A percentile compares a stretch with the other conserved stretches of the same genome.
These are phyloP conservation scores for Sanderia malayensis DNA, from an alignment of 30 jellyfish, hydroid and myxozoan species.

Conservation along the genomic window DNA sequence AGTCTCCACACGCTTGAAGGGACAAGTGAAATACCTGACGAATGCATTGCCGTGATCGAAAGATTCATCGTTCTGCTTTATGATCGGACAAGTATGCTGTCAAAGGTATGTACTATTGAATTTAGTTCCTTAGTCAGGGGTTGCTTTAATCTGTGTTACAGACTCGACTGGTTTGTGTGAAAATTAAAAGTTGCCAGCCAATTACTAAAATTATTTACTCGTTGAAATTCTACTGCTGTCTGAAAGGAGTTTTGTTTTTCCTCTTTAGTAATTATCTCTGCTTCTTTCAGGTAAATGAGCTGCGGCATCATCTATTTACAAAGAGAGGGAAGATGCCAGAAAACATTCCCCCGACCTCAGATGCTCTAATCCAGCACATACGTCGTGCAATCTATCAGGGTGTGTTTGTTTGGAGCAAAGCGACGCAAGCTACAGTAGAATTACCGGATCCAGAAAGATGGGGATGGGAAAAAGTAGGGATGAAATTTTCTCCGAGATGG, in stretches of 20 bases:
- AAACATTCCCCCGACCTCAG: conserved; percentile 31
- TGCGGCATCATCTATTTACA: conserved; percentile 21
- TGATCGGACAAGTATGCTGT: conserved; percentile 37
- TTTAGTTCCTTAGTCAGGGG: conserved; percentile 4
- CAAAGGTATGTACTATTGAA: conserved; percentile 16
- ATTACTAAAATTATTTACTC: background rate
- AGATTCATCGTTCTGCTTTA: conserved; percentile 28
- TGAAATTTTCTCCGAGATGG: conserved; percentile 13
- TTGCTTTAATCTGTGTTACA: background rate
- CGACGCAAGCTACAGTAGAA: background rate
- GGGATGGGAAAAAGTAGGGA: conserved; percentile 26
- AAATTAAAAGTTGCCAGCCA: background rate
- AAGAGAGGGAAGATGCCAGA: conserved; percentile 31
- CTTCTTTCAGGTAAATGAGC: conserved; percentile 18
- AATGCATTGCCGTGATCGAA: conserved; percentile 19
- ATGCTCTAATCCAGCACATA: conserved; percentile 24
- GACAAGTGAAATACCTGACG: conserved; percentile 10
- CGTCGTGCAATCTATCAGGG: conserved; percentile 19
- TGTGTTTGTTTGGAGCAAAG: conserved; percentile 13
- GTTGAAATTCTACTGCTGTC: background rate
- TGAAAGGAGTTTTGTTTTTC: background rate
- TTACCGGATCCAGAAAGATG: conserved; percentile 19
- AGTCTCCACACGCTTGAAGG: conserved; percentile 5
- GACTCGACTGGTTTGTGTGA: conserved; percentile 5
- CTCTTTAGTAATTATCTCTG: background rate